phyloP scores from a whole-genome alignment of 2,888 invertebrate species.

The Adineta ricciae region DNA sequence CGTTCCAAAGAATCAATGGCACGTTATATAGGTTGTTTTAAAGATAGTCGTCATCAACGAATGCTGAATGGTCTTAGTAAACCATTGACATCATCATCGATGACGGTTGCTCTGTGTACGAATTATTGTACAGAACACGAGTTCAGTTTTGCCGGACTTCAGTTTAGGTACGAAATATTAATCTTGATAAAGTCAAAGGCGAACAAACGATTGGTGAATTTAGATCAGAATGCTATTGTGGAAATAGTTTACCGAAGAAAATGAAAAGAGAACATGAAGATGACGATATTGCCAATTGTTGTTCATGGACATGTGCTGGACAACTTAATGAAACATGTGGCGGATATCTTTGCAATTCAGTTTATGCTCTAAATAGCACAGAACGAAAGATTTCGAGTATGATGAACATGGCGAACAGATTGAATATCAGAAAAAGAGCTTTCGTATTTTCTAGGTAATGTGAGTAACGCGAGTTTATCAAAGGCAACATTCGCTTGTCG shows the following conservation, averaged over 20 bases:
- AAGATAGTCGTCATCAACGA: conserved; percentile 9
- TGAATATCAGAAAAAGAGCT: background rate
- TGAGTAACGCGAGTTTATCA: background rate
- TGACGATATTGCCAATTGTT: background rate
- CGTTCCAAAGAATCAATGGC: too few species aligned
- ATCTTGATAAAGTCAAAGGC: too few species aligned
- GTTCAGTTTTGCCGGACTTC: background rate
- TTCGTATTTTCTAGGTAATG: background rate
- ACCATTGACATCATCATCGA: background rate
- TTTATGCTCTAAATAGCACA: background rate
- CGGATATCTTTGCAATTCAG: background rate
- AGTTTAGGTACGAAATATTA: background rate
- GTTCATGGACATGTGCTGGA: conserved; percentile 1
- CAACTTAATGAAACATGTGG: background rate
- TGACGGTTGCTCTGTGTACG: background rate
- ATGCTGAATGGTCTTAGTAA: background rate
- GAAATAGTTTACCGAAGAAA: background rate
- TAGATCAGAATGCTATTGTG: conserved; percentile 14
- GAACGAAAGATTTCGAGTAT: background rate
- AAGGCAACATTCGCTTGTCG: background rate
- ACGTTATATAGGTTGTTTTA: background rate
- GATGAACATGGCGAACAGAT: background rate
- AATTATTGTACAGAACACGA: conserved; percentile 16
- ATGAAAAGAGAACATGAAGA: background rate
- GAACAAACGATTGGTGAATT: background rate